These are phyloP conservation scores for Eristalinus sepulchralis DNA, from an alignment of 2,888 invertebrate species.

Conservation along the genomic window DNA sequence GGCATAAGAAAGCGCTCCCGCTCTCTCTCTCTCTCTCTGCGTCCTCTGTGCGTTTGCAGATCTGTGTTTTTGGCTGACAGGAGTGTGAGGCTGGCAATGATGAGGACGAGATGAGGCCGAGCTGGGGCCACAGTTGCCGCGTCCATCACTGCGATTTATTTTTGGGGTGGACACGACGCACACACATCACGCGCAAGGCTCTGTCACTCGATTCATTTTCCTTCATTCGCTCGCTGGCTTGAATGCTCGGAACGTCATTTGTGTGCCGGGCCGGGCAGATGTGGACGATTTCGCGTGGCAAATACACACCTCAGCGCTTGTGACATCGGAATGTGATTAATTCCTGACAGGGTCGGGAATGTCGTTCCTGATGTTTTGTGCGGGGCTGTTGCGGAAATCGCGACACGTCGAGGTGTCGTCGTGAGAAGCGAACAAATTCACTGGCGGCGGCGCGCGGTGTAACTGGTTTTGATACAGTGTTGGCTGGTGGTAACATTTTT, in stretches of 20 bases:
- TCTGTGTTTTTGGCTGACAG: conserved; percentile 32
- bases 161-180: conserved; percentile 54
- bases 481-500: neutral
- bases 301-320: conserved; percentile 48
- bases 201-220: conserved; percentile 60
- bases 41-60: neutral
- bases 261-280: conserved; percentile 39
- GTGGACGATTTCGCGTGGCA: conserved; percentile 10
- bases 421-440: conserved; percentile 51
- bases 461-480: conserved; percentile 14
- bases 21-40: conserved; percentile 14
- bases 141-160: conserved; percentile 70
- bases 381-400: conserved; percentile 30
- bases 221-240: conserved; percentile 34
- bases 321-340: conserved; percentile 71
- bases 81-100: conserved; percentile 39
- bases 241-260: conserved; percentile 62
- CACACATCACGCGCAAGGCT: conserved; percentile 60
- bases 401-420: conserved; percentile 53
- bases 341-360: conserved; percentile 55
- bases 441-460: neutral
- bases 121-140: conserved; percentile 56
- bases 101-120: conserved; percentile 21
- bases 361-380: conserved; percentile 14
- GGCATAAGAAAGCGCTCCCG: conserved; percentile 36